These are phyloP conservation scores for Melitaea athalia DNA, from an alignment of 2,888 invertebrate species.

Conservation along the genomic window DNA sequence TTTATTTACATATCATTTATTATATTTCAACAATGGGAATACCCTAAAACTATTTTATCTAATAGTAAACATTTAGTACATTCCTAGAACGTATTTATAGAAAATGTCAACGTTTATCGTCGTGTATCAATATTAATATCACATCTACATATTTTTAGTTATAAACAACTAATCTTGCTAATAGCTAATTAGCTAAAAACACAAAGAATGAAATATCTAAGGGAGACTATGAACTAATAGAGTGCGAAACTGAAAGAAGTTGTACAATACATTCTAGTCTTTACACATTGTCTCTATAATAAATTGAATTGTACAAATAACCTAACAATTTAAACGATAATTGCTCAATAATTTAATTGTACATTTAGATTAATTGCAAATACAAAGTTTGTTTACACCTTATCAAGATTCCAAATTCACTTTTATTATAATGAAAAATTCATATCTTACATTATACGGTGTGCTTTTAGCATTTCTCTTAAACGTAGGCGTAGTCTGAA, in stretches of 20 bases:
- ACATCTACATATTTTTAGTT: no score
- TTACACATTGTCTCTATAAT: no score
- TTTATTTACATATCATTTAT: background rate
- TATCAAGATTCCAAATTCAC: background rate
- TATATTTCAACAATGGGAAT: slow-evolving; percentile 25
- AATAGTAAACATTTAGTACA: slow-evolving; percentile 2
- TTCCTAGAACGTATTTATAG: background rate
- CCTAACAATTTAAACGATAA: slow-evolving; percentile 10
- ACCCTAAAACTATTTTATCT: slow-evolving; percentile 28
- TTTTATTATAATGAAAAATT: background rate
- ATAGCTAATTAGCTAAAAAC: no score
- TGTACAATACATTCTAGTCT: no score
- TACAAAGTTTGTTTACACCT: background rate
- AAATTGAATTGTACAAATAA: background rate
- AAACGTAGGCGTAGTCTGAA: slow-evolving; percentile 67
- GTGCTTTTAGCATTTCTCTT: slow-evolving; percentile 74
- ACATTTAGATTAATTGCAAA: background rate
- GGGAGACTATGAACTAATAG: no score
- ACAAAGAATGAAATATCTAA: no score
- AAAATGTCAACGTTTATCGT: no score
- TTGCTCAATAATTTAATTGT: background rate
- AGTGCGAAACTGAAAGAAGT: no score
- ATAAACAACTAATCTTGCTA: no score
- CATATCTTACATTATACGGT: slow-evolving; percentile 65
- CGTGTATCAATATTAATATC: no score